Percentiles rank a stretch among this genome's conserved stretches.
phyloP scores from a whole-genome alignment of 1,140 invertebrate species.

The Achatina immaculata region DNA sequence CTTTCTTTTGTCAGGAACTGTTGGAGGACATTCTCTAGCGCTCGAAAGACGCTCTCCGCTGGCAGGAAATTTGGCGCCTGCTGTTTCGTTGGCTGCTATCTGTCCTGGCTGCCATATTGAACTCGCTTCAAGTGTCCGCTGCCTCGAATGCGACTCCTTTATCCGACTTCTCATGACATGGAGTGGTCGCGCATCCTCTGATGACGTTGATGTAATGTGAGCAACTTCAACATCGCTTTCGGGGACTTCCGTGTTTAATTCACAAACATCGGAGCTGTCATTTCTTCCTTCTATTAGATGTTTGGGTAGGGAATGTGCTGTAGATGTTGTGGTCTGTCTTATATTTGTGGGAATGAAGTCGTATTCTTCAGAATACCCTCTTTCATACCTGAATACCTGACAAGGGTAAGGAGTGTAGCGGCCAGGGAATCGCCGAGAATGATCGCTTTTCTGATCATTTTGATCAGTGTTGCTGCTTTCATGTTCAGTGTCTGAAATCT shows the following conservation, averaged over 20 bases:
- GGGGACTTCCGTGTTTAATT: background rate
- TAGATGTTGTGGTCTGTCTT: background rate
- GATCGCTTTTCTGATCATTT: background rate
- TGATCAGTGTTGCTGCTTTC: background rate
- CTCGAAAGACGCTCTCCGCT: no score
- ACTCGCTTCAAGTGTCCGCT: no score
- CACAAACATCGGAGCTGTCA: background rate
- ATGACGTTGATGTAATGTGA: background rate
- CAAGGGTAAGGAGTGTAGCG: background rate
- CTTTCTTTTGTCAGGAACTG: no score
- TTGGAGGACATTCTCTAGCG: no score
- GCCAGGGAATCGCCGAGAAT: background rate
- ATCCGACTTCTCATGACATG: no score
- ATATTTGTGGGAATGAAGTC: slow-evolving; percentile 3
- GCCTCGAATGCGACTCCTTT: no score
- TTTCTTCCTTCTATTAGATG: background rate
- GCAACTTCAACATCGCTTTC: background rate
- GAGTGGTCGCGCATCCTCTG: no score
- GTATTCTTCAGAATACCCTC: background rate
- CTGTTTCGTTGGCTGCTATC: no score
- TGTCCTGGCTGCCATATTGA: no score
- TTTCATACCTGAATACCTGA: background rate
- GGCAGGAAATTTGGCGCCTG: no score
- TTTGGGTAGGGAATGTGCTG: background rate
- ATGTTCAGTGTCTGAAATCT: background rate